phyloP scores from a whole-genome alignment of 1,140 invertebrate species.

The Trichonephila clavata region DNA sequence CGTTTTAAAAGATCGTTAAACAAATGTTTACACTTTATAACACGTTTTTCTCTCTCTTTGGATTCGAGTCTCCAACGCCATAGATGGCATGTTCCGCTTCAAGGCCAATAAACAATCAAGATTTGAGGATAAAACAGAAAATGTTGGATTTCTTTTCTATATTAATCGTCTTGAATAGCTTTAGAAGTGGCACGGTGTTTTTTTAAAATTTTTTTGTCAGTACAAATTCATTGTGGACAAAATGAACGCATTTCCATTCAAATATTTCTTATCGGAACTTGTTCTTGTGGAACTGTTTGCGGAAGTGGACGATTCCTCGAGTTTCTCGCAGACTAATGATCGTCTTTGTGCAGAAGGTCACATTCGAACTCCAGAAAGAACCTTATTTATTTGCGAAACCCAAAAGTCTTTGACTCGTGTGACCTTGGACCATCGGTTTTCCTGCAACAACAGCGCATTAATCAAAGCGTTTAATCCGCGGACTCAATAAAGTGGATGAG shows the following conservation, averaged over 20 bases:
- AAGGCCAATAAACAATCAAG: not conserved
- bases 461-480: not conserved
- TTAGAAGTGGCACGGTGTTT: not conserved
- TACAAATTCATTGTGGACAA: not conserved
- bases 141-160: not conserved
- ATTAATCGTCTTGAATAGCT: not conserved
- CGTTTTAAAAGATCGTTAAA: too few relatives aligned
- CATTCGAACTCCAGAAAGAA: not conserved
- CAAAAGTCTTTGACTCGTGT: not conserved
- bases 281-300: not conserved
- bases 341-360: not conserved
- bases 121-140: not conserved
- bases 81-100: not conserved
- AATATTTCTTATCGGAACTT: not conserved
- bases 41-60: too few relatives aligned
- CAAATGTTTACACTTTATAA: too few relatives aligned
- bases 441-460: not conserved
- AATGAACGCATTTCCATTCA: not conserved
- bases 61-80: too few relatives aligned
- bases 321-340: not conserved
- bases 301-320: not conserved
- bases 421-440: conserved; percentile 29
- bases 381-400: conserved; percentile 1
- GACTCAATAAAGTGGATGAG: conserved; percentile 8
- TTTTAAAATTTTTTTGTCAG: not conserved